Evolutionary conservation across 2,888 invertebrate genomes (phyloP), one percentile per base, ranked within the genome.

Genomic region (Busseola fusca): DNA sequence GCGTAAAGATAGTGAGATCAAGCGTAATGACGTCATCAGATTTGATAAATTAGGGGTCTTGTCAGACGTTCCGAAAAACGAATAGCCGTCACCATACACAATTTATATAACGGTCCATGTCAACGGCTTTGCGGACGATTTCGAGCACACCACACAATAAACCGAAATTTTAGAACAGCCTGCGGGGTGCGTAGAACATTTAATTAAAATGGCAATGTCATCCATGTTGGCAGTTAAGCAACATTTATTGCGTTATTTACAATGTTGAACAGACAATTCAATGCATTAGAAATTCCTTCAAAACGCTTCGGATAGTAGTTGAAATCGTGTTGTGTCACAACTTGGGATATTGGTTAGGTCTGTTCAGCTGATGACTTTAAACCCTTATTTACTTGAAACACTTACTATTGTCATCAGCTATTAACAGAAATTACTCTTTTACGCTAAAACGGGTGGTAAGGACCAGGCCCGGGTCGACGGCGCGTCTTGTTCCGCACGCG

Each of bases 21-120:
- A 65, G 18, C 54, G 64, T 72, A 21, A 78, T 56, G 58, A 37
- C 42, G 58, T 66, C 54, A 59, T 72, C 48, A 63, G n/a, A 62
- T 58, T 63, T 72, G 62, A 66, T 21, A 63, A 34, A 56, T 60
- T 34, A 52, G 9, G 6, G 40, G 0, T 37, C 48, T 16, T 65
- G 65, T 66, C 56, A 76, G 56, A 57, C 30, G 40, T 50, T 16
- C 21, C 25, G 30, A 27, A 62, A 74, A 72, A 56, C 21, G 37
- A 63, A 74, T 72, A 18, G 25, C 40, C 21, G 10, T 72, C 21
- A 34, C 34, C 25, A 12, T 40, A 1, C 12, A 30, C 48, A 57
- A 72, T 72, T 72, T 70, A 70, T 58, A 40, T 42, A n/a, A 10
- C 18, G 14, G 27, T 34, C 12, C 1, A 34, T 21, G 34, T 27